Evolutionary conservation across 2,113 vertebrate genomes (phyloP).

Genomic region (Pao palembangensis): DNA sequence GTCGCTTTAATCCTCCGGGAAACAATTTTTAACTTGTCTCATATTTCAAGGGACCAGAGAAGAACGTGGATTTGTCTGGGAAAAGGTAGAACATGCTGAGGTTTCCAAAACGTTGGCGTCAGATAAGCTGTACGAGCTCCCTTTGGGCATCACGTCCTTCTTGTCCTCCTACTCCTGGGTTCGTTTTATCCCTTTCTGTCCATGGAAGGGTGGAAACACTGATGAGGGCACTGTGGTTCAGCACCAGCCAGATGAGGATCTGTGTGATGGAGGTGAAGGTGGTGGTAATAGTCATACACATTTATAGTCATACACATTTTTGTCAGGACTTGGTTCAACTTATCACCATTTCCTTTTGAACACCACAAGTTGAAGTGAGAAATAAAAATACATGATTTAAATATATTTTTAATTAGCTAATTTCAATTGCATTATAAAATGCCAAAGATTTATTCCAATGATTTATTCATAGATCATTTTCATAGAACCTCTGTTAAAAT

Average conservation of each 20-base stretch:
- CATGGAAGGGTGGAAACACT: slow-evolving; percentile 17
- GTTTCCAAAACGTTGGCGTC: background rate
- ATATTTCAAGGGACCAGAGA: slow-evolving; percentile 70
- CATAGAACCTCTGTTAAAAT: too few relatives aligned
- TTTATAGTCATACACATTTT: too few relatives aligned
- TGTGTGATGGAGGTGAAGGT: background rate
- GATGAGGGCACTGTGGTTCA: background rate
- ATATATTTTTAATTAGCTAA: too few relatives aligned
- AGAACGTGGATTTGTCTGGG: slow-evolving; percentile 79
- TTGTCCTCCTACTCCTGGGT: slow-evolving; percentile 66
- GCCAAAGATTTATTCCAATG: too few relatives aligned
- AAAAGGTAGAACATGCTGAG: slow-evolving; percentile 43
- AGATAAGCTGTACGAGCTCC: slow-evolving; percentile 77
- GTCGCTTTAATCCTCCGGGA: background rate
- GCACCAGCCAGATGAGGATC: background rate
- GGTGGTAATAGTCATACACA: background rate
- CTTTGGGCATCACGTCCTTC: slow-evolving; percentile 76
- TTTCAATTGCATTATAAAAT: too few relatives aligned
- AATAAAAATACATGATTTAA: too few relatives aligned
- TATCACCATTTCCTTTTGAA: too few relatives aligned
- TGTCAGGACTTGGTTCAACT: too few relatives aligned
- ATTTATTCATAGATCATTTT: too few relatives aligned
- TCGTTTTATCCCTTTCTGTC: slow-evolving; percentile 77
- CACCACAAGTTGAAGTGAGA: too few relatives aligned
- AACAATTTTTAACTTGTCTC: background rate